phyloP scores from a whole-genome alignment of 2,888 invertebrate species.

The Drosophila mulleri region DNA sequence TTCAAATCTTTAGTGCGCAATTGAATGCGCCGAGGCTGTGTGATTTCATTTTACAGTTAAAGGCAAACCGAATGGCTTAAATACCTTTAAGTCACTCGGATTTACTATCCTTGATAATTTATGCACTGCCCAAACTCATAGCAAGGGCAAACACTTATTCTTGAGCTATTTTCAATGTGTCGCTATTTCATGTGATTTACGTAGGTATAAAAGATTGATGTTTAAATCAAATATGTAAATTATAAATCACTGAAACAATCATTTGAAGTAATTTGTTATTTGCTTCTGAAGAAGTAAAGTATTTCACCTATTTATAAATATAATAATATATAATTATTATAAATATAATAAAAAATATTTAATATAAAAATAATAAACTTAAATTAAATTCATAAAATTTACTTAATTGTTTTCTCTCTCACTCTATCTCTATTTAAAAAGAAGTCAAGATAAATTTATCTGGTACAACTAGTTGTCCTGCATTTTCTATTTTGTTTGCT shows the following conservation, averaged over 20 bases:
- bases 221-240: background rate
- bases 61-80: slow-evolving; percentile 36
- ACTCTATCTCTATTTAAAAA: no score
- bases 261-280: no score
- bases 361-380: no score
- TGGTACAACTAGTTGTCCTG: background rate
- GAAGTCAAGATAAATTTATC: background rate
- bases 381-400: no score
- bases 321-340: no score
- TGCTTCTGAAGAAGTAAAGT: no score
- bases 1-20: slow-evolving; percentile 51
- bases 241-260: no score
- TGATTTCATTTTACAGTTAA: slow-evolving; percentile 23
- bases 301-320: no score
- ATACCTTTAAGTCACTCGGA: slow-evolving; percentile 17
- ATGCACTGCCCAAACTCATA: slow-evolving; percentile 9
- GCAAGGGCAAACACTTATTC: background rate
- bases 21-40: slow-evolving; percentile 49
- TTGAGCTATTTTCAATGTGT: background rate
- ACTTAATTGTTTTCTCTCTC: no score
- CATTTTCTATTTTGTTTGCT: background rate
- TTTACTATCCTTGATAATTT: slow-evolving; percentile 3
- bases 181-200: background rate
- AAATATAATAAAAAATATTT: no score
- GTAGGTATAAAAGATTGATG: background rate